These are phyloP conservation scores for Liparis tanakae DNA, from an alignment of 2,797 vertebrate genomes.

Conservation along the genomic window DNA sequence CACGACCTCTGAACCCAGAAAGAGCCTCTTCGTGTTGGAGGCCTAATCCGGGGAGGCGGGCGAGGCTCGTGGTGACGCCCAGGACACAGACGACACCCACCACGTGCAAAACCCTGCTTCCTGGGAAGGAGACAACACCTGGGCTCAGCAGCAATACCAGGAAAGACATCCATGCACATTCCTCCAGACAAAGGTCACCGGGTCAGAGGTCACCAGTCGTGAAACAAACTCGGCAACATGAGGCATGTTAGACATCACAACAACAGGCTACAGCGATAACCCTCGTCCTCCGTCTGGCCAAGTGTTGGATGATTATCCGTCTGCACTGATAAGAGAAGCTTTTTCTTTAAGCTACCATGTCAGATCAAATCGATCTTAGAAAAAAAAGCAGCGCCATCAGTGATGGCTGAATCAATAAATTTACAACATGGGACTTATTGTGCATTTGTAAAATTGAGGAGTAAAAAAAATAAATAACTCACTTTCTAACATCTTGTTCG, in stretches of 20 bases:
- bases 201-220: conserved; percentile 4
- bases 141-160: conserved; percentile 22
- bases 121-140: conserved; percentile 47
- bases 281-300: conserved; percentile 16
- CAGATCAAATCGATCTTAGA: not conserved
- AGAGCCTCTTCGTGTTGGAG: not conserved
- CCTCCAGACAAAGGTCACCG: conserved; percentile 17
- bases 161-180: conserved; percentile 37
- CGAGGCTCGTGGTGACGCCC: conserved; percentile 68
- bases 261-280: conserved; percentile 10
- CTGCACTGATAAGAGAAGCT: not conserved
- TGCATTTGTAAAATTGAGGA: not conserved
- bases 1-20: conserved; percentile 79
- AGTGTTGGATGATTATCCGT: not conserved
- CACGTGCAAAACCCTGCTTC: conserved; percentile 70
- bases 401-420: not conserved
- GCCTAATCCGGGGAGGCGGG: conserved; percentile 31
- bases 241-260: conserved; percentile 32
- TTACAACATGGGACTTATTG: not conserved
- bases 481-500: conserved; percentile 64
- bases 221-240: conserved; percentile 9
- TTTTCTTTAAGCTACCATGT: not conserved
- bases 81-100: conserved; percentile 78
- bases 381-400: not conserved
- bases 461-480: conserved; percentile 51